A percentile compares a stretch with the other conserved stretches of the same genome.
phyloP scores from a whole-genome alignment of 2,888 invertebrate genomes.

The Listrodromus nycthemerus region DNA sequence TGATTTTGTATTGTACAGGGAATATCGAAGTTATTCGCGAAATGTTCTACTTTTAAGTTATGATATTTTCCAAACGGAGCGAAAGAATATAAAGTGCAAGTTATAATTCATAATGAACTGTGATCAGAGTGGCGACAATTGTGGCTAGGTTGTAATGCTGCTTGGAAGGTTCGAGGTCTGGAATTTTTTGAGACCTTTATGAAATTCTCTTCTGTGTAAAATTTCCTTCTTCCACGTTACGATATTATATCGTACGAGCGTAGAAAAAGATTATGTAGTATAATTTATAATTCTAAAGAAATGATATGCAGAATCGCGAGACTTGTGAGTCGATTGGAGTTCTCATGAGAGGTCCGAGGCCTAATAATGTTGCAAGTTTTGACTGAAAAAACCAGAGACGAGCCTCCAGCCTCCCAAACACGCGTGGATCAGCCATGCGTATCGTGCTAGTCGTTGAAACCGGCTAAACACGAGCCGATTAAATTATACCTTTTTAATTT shows the following conservation, averaged over 20 bases:
- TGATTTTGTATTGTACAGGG: background rate
- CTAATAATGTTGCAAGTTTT: background rate
- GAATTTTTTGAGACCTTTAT: background rate
- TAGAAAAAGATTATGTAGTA: background rate
- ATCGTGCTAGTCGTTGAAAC: slow-evolving; percentile 72
- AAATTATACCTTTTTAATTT: slow-evolving; percentile 73
- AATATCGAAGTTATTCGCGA: background rate
- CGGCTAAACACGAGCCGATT: slow-evolving; percentile 68
- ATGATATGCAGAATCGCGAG: slow-evolving; percentile 12
- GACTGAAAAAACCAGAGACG: slow-evolving; percentile 49
- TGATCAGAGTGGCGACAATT: slow-evolving; percentile 25
- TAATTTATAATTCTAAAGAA: slow-evolving; percentile 17
- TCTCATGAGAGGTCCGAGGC: background rate
- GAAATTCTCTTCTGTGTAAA: background rate
- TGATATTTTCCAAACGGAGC: background rate
- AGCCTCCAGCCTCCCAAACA: slow-evolving; percentile 62
- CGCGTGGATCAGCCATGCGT: slow-evolving; percentile 69
- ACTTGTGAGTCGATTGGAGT: slow-evolving; percentile 26
- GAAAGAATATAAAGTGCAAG: background rate
- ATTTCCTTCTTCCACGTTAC: background rate
- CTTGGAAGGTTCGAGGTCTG: background rate
- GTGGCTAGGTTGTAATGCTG: slow-evolving; percentile 8
- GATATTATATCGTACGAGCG: background rate
- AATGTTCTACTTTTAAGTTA: background rate
- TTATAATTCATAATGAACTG: slow-evolving; percentile 8